phyloP scores from a whole-genome alignment of 1,140 invertebrate genomes.

The Drosophila ananassae region DNA sequence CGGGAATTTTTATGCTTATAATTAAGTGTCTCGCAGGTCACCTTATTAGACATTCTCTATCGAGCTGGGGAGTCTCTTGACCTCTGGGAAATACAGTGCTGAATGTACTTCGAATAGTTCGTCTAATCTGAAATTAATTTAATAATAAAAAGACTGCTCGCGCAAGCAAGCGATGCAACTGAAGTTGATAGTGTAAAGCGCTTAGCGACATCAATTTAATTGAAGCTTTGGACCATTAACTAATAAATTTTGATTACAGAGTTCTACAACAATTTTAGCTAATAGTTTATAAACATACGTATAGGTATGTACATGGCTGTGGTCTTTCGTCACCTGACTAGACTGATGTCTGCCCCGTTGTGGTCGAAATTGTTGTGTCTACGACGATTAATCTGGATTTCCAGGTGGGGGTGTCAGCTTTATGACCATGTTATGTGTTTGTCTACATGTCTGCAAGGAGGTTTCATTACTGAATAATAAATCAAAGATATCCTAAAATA shows the following conservation, averaged over 20 bases:
- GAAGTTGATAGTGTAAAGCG: conserved; percentile 1
- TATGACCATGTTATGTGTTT: conserved; percentile 56
- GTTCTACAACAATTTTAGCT: neutral
- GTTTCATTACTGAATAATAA: conserved; percentile 62
- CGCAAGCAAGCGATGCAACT: conserved; percentile 6
- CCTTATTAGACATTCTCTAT: conserved; percentile 22
- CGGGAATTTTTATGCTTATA: conserved; percentile 60
- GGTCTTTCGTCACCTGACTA: conserved; percentile 12
- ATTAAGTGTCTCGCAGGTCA: conserved; percentile 64
- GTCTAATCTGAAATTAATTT: conserved; percentile 8
- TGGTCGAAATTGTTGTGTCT: conserved; percentile 1
- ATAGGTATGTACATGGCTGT: neutral
- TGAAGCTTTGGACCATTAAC: neutral
- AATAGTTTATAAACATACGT: neutral
- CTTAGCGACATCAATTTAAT: conserved; percentile 5
- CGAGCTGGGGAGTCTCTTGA: conserved; percentile 17
- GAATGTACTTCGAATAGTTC: neutral
- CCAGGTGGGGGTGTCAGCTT: conserved; percentile 33
- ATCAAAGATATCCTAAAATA: conserved; percentile 43
- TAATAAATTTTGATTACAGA: neutral
- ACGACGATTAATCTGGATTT: conserved; percentile 22
- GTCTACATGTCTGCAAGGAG: conserved; percentile 10
- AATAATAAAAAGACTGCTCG: conserved; percentile 4
- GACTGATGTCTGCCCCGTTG: conserved; percentile 11
- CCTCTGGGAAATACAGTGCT: neutral